Percentiles rank a stretch among this genome's conserved stretches.
Evolutionary conservation across 2,888 invertebrate genomes (phyloP).

Genomic region (Matsumyia berberina): DNA sequence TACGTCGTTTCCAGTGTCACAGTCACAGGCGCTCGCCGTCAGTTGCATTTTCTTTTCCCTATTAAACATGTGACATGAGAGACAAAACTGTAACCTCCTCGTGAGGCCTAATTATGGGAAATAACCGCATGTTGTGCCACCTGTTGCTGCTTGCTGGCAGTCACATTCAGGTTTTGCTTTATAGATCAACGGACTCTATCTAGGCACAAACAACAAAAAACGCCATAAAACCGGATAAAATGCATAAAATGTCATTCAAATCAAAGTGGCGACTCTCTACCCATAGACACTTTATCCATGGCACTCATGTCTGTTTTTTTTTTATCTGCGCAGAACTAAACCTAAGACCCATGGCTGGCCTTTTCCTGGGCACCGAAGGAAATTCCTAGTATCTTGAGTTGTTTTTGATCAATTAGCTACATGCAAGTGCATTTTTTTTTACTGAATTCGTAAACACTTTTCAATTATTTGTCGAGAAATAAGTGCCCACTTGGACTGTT

Average conservation of each 20-base stretch:
- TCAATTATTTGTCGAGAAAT: constrained; percentile 46
- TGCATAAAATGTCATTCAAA: constrained; percentile 55
- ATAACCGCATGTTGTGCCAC: constrained; percentile 28
- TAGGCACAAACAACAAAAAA: constrained; percentile 37
- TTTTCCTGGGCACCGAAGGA: constrained; percentile 37
- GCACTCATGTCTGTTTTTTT: background rate
- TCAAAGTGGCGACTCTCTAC: constrained; percentile 20
- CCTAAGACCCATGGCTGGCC: background rate
- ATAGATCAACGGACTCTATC: constrained; percentile 60
- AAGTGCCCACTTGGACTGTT: constrained; percentile 46
- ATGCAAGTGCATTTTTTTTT: constrained; percentile 27
- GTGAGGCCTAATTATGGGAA: constrained; percentile 53
- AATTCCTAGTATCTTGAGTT: constrained; percentile 40
- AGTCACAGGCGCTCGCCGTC: background rate
- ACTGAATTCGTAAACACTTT: constrained; percentile 47
- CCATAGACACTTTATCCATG: too few relatives aligned
- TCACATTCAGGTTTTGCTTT: constrained; percentile 40
- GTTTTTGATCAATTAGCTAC: constrained; percentile 42
- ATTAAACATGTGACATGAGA: background rate
- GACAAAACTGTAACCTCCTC: constrained; percentile 34
- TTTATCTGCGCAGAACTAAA: background rate
- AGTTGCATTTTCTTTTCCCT: constrained; percentile 23
- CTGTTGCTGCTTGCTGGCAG: constrained; percentile 18
- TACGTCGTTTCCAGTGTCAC: background rate
- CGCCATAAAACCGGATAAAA: constrained; percentile 55